phyloP scores from a whole-genome alignment of 2,113 vertebrate genomes.

The Brachypteracias leptosomus region DNA sequence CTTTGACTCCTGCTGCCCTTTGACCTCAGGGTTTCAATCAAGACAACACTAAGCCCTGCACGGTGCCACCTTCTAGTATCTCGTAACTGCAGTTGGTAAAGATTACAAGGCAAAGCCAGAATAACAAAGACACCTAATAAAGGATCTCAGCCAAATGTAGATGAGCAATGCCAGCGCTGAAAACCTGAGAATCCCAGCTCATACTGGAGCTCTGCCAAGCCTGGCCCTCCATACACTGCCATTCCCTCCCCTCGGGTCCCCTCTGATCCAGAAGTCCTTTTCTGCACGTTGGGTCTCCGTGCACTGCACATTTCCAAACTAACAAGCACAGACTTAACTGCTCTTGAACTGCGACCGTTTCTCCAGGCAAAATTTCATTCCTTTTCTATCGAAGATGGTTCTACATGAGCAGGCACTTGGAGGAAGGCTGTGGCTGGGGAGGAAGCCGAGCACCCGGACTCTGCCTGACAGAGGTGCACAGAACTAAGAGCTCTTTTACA shows the following conservation, averaged over 20 bases:
- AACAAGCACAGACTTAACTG: not conserved
- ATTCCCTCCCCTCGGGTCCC: not conserved
- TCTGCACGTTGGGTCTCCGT: not conserved
- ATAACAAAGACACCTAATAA: not conserved
- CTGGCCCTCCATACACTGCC: not conserved
- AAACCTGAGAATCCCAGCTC: not conserved
- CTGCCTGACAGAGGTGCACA: not conserved
- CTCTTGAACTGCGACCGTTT: not conserved
- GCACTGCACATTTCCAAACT: not conserved
- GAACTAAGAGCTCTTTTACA: not conserved
- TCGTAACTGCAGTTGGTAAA: not conserved
- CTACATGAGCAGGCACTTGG: too few species aligned
- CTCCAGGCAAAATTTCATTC: too few species aligned
- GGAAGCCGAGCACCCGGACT: not conserved
- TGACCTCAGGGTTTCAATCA: constrained; percentile 68
- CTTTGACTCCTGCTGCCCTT: constrained; percentile 66
- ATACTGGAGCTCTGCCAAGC: not conserved
- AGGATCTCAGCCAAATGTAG: not conserved
- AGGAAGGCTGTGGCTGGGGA: not conserved
- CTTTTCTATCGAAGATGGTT: too few species aligned
- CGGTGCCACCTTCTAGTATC: not conserved
- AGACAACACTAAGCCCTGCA: not conserved
- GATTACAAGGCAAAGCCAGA: not conserved
- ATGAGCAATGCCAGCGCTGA: not conserved
- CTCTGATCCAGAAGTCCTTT: not conserved